A percentile compares a stretch with the other conserved stretches of the same genome.
Conservation (phyloP, 2,797 vertebrate genomes). For the Chromis chromis region DNA sequence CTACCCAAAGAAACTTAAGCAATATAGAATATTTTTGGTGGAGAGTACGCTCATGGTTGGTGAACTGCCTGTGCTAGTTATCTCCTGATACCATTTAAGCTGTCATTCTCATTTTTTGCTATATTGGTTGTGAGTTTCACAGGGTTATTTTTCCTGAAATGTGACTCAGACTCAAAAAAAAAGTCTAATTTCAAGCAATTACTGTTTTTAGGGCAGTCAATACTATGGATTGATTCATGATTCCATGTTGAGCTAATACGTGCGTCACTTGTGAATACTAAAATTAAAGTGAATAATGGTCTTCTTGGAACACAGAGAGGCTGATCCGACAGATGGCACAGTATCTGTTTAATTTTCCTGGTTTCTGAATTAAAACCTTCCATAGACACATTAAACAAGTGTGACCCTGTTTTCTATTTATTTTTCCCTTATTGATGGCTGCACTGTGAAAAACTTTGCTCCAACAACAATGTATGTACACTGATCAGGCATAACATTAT, state of each 20-base stretch:
- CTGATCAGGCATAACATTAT: no score
- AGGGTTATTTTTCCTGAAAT: not conserved
- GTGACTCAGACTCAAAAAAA: not conserved
- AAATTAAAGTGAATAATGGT: not conserved
- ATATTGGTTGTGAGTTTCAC: not conserved
- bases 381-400: not conserved
- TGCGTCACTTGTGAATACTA: constrained; percentile 10
- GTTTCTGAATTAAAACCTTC: not conserved
- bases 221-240: constrained; percentile 5
- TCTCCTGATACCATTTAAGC: not conserved
- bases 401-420: not conserved
- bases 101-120: not conserved
- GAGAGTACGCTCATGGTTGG: not conserved
- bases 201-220: not conserved
- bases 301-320: constrained; percentile 4
- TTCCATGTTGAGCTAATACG: constrained; percentile 5
- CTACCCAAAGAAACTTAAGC: no score
- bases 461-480: not conserved
- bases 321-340: not conserved
- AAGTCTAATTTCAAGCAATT: constrained; percentile 11
- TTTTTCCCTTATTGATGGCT: not conserved
- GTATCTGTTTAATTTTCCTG: constrained; percentile 6
- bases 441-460: not conserved
- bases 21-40: not conserved
- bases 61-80: not conserved